Conservation (phyloP, 2,797 vertebrate species). For the Cottoperca gobio region DNA sequence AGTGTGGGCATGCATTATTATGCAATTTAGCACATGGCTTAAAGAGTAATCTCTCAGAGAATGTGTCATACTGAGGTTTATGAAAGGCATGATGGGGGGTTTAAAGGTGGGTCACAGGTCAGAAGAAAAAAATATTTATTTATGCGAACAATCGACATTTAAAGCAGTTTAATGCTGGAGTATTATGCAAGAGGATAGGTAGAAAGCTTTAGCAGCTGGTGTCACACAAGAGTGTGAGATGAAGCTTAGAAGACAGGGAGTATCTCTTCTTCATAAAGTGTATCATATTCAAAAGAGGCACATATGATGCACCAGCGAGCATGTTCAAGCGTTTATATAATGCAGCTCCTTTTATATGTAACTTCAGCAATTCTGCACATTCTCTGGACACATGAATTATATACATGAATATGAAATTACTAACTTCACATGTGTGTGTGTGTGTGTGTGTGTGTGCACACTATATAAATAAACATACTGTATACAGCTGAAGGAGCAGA, state of each 20-base stretch:
- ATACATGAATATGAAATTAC: neutral
- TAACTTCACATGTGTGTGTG: neutral
- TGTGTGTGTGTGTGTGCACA: neutral
- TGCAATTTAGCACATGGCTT: slow-evolving; percentile 52
- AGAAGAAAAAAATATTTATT: neutral
- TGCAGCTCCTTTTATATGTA: neutral
- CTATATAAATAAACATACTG: slow-evolving; percentile 9
- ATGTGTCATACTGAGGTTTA: slow-evolving; percentile 27
- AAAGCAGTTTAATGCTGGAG: slow-evolving; percentile 20
- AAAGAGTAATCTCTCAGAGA: slow-evolving; percentile 43
- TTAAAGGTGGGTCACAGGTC: slow-evolving; percentile 29
- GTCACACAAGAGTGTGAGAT: neutral
- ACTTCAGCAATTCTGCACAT: neutral
- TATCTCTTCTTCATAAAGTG: neutral
- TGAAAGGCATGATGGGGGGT: slow-evolving; percentile 14
- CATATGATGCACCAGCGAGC: neutral
- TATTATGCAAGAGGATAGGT: slow-evolving; percentile 12
- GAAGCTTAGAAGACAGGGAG: neutral
- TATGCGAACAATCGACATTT: slow-evolving; percentile 19
- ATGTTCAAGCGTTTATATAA: neutral
- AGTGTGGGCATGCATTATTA: slow-evolving; percentile 29
- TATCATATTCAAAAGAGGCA: neutral
- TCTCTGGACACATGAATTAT: neutral
- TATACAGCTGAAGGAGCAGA: slow-evolving; percentile 7
- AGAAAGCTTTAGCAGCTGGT: neutral